Evolutionary conservation across 53 echinoderm and acorn worm genomes (phyloP).

Genomic region (Astropecten irregularis): DNA sequence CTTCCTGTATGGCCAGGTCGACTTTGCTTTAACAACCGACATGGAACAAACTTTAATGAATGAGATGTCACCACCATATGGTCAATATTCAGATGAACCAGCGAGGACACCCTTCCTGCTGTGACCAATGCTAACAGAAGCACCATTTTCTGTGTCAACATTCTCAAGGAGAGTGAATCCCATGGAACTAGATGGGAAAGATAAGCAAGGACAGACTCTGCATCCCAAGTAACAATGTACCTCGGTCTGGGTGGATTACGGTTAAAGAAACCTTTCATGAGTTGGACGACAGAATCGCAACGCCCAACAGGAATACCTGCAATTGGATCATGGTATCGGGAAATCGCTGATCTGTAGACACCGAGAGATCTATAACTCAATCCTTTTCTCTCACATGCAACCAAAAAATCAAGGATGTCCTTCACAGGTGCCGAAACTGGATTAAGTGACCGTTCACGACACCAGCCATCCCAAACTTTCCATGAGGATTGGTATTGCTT

Average conservation of each 20-base stretch:
- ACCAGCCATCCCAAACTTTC: slow-evolving; percentile 58
- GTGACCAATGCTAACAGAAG: slow-evolving; percentile 53
- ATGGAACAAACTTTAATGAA: slow-evolving; percentile 20
- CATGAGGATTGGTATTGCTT: slow-evolving; percentile 62
- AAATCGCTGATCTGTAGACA: slow-evolving; percentile 49
- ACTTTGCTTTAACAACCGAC: slow-evolving; percentile 35
- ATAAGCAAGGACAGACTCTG: slow-evolving; percentile 28
- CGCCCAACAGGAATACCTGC: slow-evolving; percentile 6
- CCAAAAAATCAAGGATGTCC: slow-evolving; percentile 54
- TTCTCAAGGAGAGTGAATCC: slow-evolving; percentile 22
- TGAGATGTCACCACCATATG: slow-evolving; percentile 6
- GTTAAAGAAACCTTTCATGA: slow-evolving; percentile 73
- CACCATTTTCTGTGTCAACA: slow-evolving; percentile 46
- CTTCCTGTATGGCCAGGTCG: slow-evolving; percentile 28
- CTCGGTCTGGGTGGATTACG: slow-evolving; percentile 61
- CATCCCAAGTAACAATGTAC: slow-evolving; percentile 58
- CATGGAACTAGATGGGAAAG: slow-evolving; percentile 13
- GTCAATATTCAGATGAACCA: slow-evolving; percentile 39
- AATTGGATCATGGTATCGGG: background rate
- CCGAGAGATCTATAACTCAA: slow-evolving; percentile 44
- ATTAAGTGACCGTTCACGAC: slow-evolving; percentile 26
- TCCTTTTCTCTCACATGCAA: slow-evolving; percentile 35
- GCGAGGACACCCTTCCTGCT: slow-evolving; percentile 31
- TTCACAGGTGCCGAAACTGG: slow-evolving; percentile 52
- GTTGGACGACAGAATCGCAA: slow-evolving; percentile 20